Base-by-base conservation (phyloP, 2,797 vertebrate species). In the Coregonus sp. region DNA sequence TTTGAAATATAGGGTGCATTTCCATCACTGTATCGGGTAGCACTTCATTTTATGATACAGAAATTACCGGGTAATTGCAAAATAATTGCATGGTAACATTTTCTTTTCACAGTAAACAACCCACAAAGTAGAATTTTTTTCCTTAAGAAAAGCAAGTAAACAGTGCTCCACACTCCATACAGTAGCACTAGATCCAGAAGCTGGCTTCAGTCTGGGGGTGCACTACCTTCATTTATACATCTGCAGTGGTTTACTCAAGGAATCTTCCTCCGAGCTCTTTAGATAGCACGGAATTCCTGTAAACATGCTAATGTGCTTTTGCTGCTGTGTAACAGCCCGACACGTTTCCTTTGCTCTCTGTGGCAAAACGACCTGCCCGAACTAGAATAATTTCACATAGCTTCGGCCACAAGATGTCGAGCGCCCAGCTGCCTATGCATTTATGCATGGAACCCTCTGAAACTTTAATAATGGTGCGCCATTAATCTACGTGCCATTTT, bases 401-500 rank as follows among this genome's bases (percentile, higher is more conserved):
- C 25, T 51, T n/a, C 15, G 2, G 15, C 52, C 71, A 56, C 52
- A 33, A 56, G 71, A 56, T 31, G 51, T 33, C 15, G 51, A 11
- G 51, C 15, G 25, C 70, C 16, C 16, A 73, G 12, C 40, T 20
- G 20, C 47, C 70, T 51, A 29, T 73, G 56, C 52, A 63, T 73
- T 73, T 73, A 73, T 73, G 56, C 33, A 73, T 61, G 72, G 72
- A 25, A 40, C 59, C 54, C 16, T 37, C 72, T 73, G 72, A 73
- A 73, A 73, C 54, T 73, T 73, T 73, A 61, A 73, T 73, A 63
- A 11, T 56, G 1, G 31, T n/a, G 82, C 84, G 86, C 87, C 90
- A 87, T 87, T 92, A 90, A 92, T 91, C 88, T 82, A 75, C 12
- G 73, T 75, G 33, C 78, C 85, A 80, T 79, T 84, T 90, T 87